Base-by-base conservation (phyloP, 2,888 invertebrate species). In the Leucoma salicis region DNA sequence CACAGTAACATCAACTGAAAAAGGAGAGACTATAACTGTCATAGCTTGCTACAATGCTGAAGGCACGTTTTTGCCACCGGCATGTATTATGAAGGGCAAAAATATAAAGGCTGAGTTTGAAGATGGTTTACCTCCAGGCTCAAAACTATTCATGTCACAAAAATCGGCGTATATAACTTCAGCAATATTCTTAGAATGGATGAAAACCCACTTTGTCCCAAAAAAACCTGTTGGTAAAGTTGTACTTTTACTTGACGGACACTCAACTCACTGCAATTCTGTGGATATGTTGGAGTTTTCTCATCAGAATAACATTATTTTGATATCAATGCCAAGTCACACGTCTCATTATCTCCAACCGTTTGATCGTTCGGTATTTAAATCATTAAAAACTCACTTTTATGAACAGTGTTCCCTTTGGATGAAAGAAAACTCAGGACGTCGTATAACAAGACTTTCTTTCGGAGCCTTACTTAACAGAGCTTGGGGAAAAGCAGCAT, bases 51-150 rank as follows among this genome's bases (percentile, higher is more conserved):
- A 46, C 5, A 49, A 46, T 25, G 43, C 40, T 16, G 13, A 14
- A 10, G 42, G 42, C 7, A 39, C 39, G 14, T 40, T 39, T 37
- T 15, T 46, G 2, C 24, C 38, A 11, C 45, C 49, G 8, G 37
- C 36, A n/a, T 7, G 39, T 11, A 42, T 49, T 11, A 39, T 39
- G 0, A 49, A 49, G 24, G 42, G 39, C 10, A 49, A 47, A 8
- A 42, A 61, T 31, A 62, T 54, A 21, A 64, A 60, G 46, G 52
- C 53, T 14, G 56, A 65, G 36, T 66, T 58, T 43, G 10, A 46
- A 15, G 52, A 66, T 10, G n/a, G n/a, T n/a, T n/a, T n/a, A n/a
- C n/a, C n/a, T n/a, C n/a, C n/a, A n/a, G 16, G 16, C 16, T 16
- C 16, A 16, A 16, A 16, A 16, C 16, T 16, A 16, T 16, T 16